These are phyloP conservation scores for Acrobasis consociella DNA, from an alignment of 2,888 invertebrate species.

Conservation along the genomic window DNA sequence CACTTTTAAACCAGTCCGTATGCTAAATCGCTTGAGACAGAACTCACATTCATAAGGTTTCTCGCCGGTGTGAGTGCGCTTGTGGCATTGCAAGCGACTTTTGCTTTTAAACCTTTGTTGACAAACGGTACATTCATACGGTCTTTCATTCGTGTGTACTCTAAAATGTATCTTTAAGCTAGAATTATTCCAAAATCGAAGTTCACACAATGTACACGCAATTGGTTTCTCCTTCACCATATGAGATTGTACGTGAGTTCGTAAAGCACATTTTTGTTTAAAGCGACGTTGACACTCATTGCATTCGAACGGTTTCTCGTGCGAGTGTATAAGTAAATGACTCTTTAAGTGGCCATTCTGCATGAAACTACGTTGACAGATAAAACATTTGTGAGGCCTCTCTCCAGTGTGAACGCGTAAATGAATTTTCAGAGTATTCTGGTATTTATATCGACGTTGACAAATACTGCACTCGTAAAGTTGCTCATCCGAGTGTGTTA, in stretches of 20 bases:
- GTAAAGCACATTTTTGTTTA: not conserved
- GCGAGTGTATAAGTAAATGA: not conserved
- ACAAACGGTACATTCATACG: not conserved
- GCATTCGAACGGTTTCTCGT: not conserved
- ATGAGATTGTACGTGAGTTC: not conserved
- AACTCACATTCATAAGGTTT: not conserved
- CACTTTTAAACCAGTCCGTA: not conserved
- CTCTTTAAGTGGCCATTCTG: not conserved
- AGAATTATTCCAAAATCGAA: not conserved
- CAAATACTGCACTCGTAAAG: not conserved
- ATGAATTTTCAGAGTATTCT: not conserved
- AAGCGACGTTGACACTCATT: not conserved
- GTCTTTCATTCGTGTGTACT: not conserved
- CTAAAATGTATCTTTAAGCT: not conserved
- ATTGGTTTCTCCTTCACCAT: not conserved
- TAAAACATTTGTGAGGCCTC: not conserved
- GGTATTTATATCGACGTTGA: not conserved
- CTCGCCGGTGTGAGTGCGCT: not conserved
- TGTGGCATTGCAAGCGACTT: not conserved
- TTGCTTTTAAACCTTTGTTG: not conserved
- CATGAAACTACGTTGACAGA: not conserved
- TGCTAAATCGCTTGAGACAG: not conserved
- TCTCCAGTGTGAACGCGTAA: not conserved
- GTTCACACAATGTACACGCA: not conserved
- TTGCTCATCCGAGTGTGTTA: too few species aligned